A percentile compares a stretch with the other conserved stretches of the same genome.
Conservation (phyloP, 2,113 vertebrate species). For the Trochalopteron elliotii region DNA sequence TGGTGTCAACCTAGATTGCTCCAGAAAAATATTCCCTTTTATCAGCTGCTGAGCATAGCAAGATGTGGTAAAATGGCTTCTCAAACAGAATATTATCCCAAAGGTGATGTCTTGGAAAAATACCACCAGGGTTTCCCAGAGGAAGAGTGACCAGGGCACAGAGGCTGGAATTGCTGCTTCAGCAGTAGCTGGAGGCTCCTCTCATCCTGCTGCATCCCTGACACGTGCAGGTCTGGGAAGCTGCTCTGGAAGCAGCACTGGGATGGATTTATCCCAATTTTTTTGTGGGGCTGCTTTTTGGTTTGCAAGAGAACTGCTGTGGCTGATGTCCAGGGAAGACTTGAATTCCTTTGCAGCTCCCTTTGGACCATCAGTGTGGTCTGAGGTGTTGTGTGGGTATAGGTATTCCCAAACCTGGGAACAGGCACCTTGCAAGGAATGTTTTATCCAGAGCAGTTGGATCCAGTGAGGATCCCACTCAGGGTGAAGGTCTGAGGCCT, state of each 20-base stretch:
- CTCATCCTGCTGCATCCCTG: not conserved
- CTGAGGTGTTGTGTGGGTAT: not conserved
- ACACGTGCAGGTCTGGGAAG: not conserved
- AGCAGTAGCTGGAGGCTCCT: not conserved
- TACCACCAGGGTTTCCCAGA: not conserved
- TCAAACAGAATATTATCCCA: not conserved
- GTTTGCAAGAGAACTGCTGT: not conserved
- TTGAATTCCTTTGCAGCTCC: not conserved
- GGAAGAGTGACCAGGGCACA: not conserved
- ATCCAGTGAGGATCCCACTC: not conserved
- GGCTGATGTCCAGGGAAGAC: not conserved
- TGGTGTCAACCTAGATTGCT: not conserved
- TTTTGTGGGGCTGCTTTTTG: not conserved
- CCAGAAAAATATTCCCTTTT: not conserved
- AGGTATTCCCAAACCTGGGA: not conserved
- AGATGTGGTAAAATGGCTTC: not conserved
- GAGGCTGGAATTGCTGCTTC: not conserved
- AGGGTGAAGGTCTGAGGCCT: not conserved
- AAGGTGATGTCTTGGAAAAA: not conserved
- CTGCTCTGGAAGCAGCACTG: not conserved
- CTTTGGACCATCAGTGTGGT: not conserved
- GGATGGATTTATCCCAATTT: not conserved
- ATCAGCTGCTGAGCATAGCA: not conserved
- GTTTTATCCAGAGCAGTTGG: not conserved
- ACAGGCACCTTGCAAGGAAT: not conserved